phyloP scores from a whole-genome alignment of 1,140 invertebrate genomes.

The Drosophila guanche region DNA sequence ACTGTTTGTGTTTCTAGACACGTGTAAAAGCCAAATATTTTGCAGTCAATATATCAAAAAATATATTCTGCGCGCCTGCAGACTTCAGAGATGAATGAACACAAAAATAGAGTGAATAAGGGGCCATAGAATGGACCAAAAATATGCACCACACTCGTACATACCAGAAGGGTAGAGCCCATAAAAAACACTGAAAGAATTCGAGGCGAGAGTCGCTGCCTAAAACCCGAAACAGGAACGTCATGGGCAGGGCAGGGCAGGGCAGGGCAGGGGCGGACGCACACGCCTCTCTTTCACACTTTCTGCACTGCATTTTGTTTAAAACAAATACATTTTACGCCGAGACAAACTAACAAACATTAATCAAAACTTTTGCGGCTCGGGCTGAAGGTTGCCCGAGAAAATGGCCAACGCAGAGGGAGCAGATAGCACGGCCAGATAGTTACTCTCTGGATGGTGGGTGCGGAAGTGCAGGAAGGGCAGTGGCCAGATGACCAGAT shows the following conservation, averaged over 20 bases:
- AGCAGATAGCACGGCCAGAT: no score
- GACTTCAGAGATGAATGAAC: constrained; percentile 72
- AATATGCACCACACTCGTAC: constrained; percentile 3
- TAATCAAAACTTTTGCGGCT: constrained; percentile 74
- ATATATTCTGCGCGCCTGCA: constrained; percentile 54
- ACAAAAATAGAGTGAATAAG: constrained; percentile 45
- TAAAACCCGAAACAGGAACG: constrained; percentile 7
- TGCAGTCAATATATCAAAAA: constrained; percentile 80
- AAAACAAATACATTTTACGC: constrained; percentile 76
- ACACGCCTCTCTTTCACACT: constrained; percentile 41
- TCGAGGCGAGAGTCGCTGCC: constrained; percentile 41
- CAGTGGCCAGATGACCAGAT: constrained; percentile 31
- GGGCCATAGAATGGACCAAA: not conserved
- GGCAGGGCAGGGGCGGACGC: no score
- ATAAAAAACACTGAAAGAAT: constrained; percentile 37
- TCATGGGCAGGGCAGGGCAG: no score
- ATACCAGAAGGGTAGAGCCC: constrained; percentile 17
- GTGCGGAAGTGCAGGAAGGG: not conserved
- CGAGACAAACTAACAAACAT: constrained; percentile 74
- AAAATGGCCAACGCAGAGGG: constrained; percentile 23
- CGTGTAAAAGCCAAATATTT: constrained; percentile 78
- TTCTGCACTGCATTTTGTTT: constrained; percentile 65
- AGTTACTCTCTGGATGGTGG: not conserved
- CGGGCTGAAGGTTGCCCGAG: constrained; percentile 59
- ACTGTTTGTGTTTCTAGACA: constrained; percentile 55